These are phyloP conservation scores for Habropoda laboriosa DNA, from an alignment of 1,140 invertebrate species.

Conservation along the genomic window DNA sequence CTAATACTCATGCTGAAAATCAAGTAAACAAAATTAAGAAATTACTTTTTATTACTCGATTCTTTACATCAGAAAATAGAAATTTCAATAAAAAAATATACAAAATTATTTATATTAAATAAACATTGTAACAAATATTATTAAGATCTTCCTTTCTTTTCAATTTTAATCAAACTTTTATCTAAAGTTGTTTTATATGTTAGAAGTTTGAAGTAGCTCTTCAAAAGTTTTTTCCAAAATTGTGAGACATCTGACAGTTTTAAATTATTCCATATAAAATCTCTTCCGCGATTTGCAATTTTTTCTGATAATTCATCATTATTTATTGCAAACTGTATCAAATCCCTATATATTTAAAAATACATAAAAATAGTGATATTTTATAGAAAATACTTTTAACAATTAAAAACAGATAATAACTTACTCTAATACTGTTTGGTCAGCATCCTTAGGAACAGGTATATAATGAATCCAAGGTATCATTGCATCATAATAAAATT, in stretches of 20 bases:
- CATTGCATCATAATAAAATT: conserved; percentile 96
- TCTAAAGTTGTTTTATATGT: conserved; percentile 86
- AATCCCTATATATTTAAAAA: conserved; percentile 79
- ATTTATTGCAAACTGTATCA: conserved; percentile 89
- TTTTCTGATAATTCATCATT: conserved; percentile 89
- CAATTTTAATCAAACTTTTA: conserved; percentile 82
- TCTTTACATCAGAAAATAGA: conserved; percentile 31
- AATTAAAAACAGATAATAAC: conserved; percentile 5
- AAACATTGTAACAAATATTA: neutral
- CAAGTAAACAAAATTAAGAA: conserved; percentile 17
- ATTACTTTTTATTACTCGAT: conserved; percentile 35
- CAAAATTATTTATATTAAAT: conserved; percentile 26
- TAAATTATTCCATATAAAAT: conserved; percentile 93
- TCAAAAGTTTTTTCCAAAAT: conserved; percentile 93
- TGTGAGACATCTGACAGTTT: conserved; percentile 91
- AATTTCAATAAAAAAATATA: conserved; percentile 37
- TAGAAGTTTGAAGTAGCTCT: conserved; percentile 89
- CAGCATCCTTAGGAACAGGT: conserved; percentile 89
- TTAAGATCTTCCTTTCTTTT: conserved; percentile 51
- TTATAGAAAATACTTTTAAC: conserved; percentile 22
- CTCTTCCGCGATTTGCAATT: conserved; percentile 91
- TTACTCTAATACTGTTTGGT: conserved; percentile 85
- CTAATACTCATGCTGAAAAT: conserved; percentile 23
- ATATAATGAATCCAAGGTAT: conserved; percentile 99
- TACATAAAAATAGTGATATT: conserved; percentile 5